phyloP scores from a whole-genome alignment of 2,888 invertebrate species.

The Hirtodrosophila alboralis region DNA sequence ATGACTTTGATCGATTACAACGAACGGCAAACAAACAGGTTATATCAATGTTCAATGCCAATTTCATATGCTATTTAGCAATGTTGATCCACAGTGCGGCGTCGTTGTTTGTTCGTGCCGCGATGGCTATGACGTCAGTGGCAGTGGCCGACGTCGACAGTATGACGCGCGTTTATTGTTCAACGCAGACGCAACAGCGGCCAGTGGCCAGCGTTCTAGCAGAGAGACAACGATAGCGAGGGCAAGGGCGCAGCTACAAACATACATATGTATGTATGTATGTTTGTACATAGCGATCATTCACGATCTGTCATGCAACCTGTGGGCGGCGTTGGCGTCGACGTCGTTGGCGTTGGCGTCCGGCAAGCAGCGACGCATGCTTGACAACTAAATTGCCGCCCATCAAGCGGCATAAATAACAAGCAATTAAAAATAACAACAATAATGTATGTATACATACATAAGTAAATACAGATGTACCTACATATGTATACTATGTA shows the following conservation, averaged over 20 bases:
- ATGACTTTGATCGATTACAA: conserved; percentile 38
- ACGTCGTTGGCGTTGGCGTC: conserved; percentile 3
- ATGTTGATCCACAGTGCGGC: conserved; percentile 35
- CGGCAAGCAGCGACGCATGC: conserved; percentile 28
- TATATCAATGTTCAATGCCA: conserved; percentile 34
- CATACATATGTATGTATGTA: background rate
- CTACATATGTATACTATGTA: too few relatives aligned
- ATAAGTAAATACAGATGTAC: too few relatives aligned
- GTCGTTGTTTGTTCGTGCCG: conserved; percentile 43
- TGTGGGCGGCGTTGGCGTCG: conserved; percentile 49
- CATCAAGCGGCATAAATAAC: conserved; percentile 54
- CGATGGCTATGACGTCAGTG: conserved; percentile 56
- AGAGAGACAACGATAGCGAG: conserved; percentile 1
- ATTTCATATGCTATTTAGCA: conserved; percentile 25
- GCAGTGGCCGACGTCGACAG: conserved; percentile 30
- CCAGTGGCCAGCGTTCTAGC: conserved; percentile 18
- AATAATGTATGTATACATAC: conserved; percentile 5
- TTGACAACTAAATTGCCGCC: conserved; percentile 42
- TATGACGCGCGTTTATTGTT: conserved; percentile 39
- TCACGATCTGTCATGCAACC: conserved; percentile 38
- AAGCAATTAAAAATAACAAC: conserved; percentile 51
- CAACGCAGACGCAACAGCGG: conserved; percentile 37
- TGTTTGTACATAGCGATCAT: conserved; percentile 16
- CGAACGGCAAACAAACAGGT: background rate
- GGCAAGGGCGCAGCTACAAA: conserved; percentile 24